These are phyloP conservation scores for Parus major DNA, from an alignment of 2,113 vertebrate species.

Conservation along the genomic window DNA sequence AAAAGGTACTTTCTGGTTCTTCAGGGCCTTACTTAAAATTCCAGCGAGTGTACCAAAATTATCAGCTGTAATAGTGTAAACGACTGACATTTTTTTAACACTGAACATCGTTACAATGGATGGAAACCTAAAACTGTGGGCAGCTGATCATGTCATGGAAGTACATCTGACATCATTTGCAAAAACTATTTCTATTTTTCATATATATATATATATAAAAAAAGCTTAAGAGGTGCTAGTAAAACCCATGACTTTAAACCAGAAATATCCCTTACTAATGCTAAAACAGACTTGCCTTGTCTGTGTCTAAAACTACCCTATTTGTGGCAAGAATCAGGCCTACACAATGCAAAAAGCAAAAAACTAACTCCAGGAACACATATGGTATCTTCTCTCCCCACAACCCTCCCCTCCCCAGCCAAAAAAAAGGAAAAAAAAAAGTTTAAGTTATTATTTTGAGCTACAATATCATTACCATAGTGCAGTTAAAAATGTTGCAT, in stretches of 20 bases:
- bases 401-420: background rate
- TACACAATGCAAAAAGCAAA: constrained; percentile 64
- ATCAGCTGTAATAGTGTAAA: constrained; percentile 28
- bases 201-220: background rate
- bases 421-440: constrained; percentile 30
- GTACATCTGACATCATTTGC: constrained; percentile 22
- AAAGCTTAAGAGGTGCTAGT: constrained; percentile 50
- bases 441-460: constrained; percentile 73
- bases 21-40: constrained; percentile 80
- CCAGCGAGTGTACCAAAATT: constrained; percentile 51
- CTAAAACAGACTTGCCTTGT: constrained; percentile 85
- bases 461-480: constrained; percentile 73
- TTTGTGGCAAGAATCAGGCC: constrained; percentile 78
- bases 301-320: constrained; percentile 84
- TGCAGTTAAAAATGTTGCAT: constrained; percentile 79
- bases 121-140: constrained; percentile 2
- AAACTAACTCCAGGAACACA: constrained; percentile 68
- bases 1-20: constrained; percentile 90
- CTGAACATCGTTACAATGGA: background rate
- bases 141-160: background rate
- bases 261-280: constrained; percentile 96
- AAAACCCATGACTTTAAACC: constrained; percentile 77
- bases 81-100: constrained; percentile 28
- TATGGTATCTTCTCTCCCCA: constrained; percentile 61
- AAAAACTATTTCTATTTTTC: constrained; percentile 31